Evolutionary conservation across 92 coral and sea anemone genomes (phyloP).

Genomic region (Phymanthus crucifer): DNA sequence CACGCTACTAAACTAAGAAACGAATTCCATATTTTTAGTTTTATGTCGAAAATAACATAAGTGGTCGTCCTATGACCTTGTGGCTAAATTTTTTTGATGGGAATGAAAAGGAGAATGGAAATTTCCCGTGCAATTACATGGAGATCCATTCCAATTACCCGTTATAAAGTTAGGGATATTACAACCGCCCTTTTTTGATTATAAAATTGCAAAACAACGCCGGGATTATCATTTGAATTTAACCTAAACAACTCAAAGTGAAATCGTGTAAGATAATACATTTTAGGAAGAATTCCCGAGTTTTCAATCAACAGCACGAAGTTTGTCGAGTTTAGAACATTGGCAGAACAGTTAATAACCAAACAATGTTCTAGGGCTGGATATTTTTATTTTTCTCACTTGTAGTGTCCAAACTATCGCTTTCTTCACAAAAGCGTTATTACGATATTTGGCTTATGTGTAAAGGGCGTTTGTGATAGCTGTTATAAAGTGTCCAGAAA

Average conservation of each 20-base stretch:
- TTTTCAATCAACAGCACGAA: neutral
- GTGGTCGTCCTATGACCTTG: neutral
- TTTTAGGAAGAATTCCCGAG: neutral
- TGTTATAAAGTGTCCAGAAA: neutral
- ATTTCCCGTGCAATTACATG: no score
- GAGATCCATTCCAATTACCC: neutral
- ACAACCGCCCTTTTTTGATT: neutral
- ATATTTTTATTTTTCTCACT: neutral
- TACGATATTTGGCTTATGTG: neutral
- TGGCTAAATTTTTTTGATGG: neutral
- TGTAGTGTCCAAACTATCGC: neutral
- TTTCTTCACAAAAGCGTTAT: neutral
- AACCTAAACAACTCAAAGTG: neutral
- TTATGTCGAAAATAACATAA: neutral
- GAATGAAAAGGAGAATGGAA: neutral
- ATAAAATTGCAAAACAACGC: neutral
- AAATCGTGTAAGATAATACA: neutral
- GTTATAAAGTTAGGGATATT: neutral
- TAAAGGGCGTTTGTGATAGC: neutral
- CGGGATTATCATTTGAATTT: neutral
- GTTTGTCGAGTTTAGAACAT: neutral
- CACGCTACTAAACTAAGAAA: neutral
- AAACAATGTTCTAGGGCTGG: no score
- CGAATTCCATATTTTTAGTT: neutral
- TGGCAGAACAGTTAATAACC: neutral